Conservation (phyloP, 2,888 invertebrate genomes). For the Xylocampa areola region DNA sequence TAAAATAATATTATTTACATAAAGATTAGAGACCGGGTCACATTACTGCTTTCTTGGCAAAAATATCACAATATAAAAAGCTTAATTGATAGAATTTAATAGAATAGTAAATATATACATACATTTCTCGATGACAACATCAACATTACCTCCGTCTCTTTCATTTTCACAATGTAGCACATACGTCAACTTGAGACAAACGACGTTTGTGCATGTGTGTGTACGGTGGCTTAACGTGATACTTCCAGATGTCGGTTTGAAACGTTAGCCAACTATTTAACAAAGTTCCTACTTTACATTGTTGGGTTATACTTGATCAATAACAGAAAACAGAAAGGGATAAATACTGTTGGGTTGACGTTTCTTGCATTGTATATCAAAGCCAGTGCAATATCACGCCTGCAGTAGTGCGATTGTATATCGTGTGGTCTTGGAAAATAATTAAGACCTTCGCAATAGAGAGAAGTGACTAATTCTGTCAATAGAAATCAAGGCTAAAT, state of each 20-base stretch:
- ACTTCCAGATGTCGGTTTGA: slow-evolving; percentile 11
- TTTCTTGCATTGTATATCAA: background rate
- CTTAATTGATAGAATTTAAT: too few relatives aligned
- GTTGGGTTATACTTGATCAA: slow-evolving; percentile 9
- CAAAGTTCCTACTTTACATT: background rate
- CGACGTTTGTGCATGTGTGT: background rate
- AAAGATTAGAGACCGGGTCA: too few relatives aligned
- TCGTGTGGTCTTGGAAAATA: too few relatives aligned
- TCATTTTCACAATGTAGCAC: slow-evolving; percentile 3
- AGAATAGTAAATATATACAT: background rate
- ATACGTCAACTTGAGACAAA: slow-evolving; percentile 20
- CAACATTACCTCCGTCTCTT: slow-evolving; percentile 3
- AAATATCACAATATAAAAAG: too few relatives aligned
- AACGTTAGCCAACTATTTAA: background rate
- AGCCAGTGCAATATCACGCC: background rate
- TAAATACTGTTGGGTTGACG: slow-evolving; percentile 3
- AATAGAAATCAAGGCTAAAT: too few relatives aligned
- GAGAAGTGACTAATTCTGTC: too few relatives aligned
- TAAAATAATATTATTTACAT: too few relatives aligned
- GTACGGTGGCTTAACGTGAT: slow-evolving; percentile 7
- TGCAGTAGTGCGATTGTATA: too few relatives aligned
- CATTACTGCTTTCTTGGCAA: too few relatives aligned
- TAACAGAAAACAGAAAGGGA: background rate
- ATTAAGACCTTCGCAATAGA: too few relatives aligned
- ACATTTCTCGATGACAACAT: slow-evolving; percentile 7